These are phyloP conservation scores for Saguinus imperator DNA, from an alignment of 2,113 vertebrate species.

Conservation along the genomic window DNA sequence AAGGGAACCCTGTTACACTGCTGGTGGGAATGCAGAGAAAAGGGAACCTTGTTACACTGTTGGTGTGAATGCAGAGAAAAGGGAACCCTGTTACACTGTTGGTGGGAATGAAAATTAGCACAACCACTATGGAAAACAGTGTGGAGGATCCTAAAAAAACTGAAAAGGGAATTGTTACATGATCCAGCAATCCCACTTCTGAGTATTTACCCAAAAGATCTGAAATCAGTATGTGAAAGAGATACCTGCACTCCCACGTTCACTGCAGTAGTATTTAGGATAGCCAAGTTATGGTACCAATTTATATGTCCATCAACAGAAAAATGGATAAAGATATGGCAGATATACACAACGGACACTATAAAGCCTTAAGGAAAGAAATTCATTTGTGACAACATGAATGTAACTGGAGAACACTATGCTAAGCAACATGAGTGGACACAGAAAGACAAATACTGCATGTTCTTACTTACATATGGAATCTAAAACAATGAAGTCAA, in stretches of 20 bases:
- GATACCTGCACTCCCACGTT: not conserved
- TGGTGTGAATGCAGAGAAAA: no score
- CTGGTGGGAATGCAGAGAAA: not conserved
- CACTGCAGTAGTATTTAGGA: not conserved
- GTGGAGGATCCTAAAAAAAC: not conserved
- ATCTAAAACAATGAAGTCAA: not conserved
- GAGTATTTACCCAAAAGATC: not conserved
- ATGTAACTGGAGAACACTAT: not conserved
- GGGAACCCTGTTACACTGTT: no score
- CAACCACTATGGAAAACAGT: not conserved
- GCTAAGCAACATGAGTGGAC: not conserved
- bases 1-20: not conserved
- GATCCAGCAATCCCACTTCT: not conserved
- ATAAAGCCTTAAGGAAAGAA: not conserved
- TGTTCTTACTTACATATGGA: not conserved
- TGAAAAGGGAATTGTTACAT: not conserved
- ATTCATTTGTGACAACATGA: not conserved
- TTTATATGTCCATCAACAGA: not conserved
- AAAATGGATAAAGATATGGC: not conserved
- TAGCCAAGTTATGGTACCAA: not conserved
- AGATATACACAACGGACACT: not conserved
- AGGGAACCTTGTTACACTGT: no score
- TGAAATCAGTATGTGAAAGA: not conserved
- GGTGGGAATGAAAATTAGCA: not conserved
- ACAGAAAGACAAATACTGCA: not conserved